Conservation (phyloP, 2,888 invertebrate species). For the Reticulitermes lucifugus region DNA sequence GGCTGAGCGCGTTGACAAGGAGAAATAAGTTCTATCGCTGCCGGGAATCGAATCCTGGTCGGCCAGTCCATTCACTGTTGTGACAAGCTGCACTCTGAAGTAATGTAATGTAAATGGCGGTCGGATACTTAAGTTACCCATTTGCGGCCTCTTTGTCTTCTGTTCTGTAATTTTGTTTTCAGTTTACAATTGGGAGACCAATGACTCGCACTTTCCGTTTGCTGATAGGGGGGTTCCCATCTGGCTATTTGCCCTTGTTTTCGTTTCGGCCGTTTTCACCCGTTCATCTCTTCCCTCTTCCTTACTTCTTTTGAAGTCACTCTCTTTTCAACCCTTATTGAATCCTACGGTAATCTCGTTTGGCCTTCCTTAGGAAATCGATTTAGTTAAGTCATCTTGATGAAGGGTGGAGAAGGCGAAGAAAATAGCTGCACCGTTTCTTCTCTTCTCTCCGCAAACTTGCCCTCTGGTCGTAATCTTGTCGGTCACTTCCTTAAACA, state of each 20-base stretch:
- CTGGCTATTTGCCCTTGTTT: slow-evolving; percentile 12
- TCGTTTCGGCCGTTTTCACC: background rate
- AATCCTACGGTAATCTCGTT: slow-evolving; percentile 42
- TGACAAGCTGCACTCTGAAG: no score
- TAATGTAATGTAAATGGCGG: no score
- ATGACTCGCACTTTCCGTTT: background rate
- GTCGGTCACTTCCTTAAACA: slow-evolving; percentile 33
- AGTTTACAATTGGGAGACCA: background rate
- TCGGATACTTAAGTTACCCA: no score
- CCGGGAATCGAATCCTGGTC: no score
- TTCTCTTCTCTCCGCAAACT: background rate
- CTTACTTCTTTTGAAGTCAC: background rate
- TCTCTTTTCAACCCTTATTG: slow-evolving; percentile 25
- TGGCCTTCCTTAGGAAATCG: slow-evolving; percentile 43
- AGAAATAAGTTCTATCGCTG: no score
- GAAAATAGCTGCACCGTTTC: slow-evolving; percentile 22
- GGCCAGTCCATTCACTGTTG: no score
- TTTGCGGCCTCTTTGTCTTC: no score
- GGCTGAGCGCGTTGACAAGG: no score
- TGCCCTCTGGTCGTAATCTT: slow-evolving; percentile 2
- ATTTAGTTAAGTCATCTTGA: slow-evolving; percentile 46
- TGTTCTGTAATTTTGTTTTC: background rate
- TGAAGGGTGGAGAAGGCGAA: slow-evolving; percentile 27
- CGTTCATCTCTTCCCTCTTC: background rate
- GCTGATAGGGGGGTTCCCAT: background rate